Conservation (phyloP, 2,888 invertebrate species). For the Brenthis hecate region DNA sequence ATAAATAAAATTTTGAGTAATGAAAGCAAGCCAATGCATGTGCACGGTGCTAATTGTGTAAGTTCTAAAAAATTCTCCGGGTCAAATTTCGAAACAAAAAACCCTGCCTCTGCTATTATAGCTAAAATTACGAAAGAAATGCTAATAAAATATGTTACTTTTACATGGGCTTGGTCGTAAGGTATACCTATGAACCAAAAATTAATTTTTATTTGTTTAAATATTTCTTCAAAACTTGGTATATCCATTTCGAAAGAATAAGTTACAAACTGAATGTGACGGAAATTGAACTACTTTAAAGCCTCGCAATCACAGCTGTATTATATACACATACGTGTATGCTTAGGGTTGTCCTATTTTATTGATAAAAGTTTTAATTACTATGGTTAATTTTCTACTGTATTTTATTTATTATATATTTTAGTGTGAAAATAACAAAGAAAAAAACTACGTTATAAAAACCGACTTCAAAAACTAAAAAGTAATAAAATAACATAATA, state of each 20-base stretch:
- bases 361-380: no score
- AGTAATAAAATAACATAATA: no score
- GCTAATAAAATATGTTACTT: constrained; percentile 49
- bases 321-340: constrained; percentile 6
- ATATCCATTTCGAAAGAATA: constrained; percentile 39
- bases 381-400: no score
- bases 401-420: no score
- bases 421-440: no score
- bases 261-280: constrained; percentile 8
- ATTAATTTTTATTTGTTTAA: constrained; percentile 56
- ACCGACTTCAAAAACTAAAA: no score
- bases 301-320: constrained; percentile 1
- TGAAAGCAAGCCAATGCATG: constrained; percentile 55
- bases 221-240: constrained; percentile 56
- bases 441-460: no score
- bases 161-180: constrained; percentile 47
- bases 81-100: constrained; percentile 56
- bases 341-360: constrained; percentile 13
- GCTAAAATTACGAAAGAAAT: constrained; percentile 45
- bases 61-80: constrained; percentile 59
- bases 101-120: constrained; percentile 49
- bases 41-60: constrained; percentile 60
- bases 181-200: constrained; percentile 58
- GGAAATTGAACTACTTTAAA: constrained; percentile 23
- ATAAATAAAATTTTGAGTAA: constrained; percentile 53